phyloP scores from a whole-genome alignment of 2,113 vertebrate species.

The Passer montanus region DNA sequence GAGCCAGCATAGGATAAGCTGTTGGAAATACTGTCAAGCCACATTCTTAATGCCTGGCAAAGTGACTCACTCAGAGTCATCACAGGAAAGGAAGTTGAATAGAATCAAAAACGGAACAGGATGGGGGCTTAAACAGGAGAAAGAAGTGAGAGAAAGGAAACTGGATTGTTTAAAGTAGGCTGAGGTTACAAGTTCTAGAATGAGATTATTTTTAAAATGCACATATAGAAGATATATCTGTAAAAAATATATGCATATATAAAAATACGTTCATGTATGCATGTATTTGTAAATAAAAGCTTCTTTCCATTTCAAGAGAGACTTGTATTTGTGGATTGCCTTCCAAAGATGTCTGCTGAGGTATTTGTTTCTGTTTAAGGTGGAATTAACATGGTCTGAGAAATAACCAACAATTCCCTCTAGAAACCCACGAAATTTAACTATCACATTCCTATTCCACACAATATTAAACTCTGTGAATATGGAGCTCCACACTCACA shows the following conservation, averaged over 20 bases:
- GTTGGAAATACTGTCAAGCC: conserved; percentile 27
- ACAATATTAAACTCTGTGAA: not conserved
- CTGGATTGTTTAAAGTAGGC: conserved; percentile 46
- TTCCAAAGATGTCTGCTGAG: not conserved
- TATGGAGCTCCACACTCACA: not conserved
- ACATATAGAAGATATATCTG: not conserved
- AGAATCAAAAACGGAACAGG: conserved; percentile 72
- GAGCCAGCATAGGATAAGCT: conserved; percentile 13
- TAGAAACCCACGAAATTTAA: not conserved
- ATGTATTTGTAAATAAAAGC: not conserved
- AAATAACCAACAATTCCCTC: not conserved
- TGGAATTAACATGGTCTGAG: fast-evolving
- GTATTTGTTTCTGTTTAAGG: not conserved
- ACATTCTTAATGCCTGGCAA: conserved; percentile 59
- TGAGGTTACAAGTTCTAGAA: conserved; percentile 18
- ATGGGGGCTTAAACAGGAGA: conserved; percentile 53
- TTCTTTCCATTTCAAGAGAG: not conserved
- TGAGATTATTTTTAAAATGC: not conserved
- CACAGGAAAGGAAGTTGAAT: conserved; percentile 68
- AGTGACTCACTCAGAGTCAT: conserved; percentile 58
- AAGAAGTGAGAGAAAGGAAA: conserved; percentile 70
- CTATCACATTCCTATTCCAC: not conserved
- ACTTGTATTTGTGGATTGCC: not conserved
- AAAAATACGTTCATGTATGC: fast-evolving
- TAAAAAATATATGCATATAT: not conserved